Conservation (phyloP, 2,113 vertebrate species). For the Paratilapia polleni region DNA sequence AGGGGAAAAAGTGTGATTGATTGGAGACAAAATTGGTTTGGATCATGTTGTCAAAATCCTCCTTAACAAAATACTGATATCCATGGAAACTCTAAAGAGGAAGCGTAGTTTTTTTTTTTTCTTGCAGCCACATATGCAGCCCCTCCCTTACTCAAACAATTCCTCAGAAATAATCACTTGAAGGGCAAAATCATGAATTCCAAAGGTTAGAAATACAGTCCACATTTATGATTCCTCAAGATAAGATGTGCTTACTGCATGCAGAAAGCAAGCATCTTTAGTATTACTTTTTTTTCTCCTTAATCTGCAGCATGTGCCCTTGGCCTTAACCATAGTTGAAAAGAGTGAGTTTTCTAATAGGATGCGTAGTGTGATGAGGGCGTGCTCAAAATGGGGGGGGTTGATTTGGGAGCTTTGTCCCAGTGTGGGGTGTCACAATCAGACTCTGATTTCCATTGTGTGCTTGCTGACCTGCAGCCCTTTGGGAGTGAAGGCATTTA, state of each 20-base stretch:
- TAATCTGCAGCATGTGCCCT: slow-evolving; percentile 1
- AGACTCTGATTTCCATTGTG: slow-evolving; percentile 19
- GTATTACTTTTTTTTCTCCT: slow-evolving; percentile 5
- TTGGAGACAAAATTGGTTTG: background rate
- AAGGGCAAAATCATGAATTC: slow-evolving; percentile 43
- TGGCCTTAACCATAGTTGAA: slow-evolving; percentile 2
- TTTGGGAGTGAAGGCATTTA: slow-evolving; percentile 15
- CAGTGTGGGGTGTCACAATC: slow-evolving; percentile 33
- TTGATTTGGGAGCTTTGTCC: slow-evolving; percentile 24
- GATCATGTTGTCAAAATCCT: background rate
- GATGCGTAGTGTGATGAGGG: background rate
- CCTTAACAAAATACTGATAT: background rate
- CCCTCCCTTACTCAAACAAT: slow-evolving; percentile 31
- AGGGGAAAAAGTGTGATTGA: background rate
- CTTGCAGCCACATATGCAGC: background rate
- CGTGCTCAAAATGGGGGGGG: background rate
- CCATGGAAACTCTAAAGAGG: background rate
- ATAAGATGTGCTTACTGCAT: slow-evolving; percentile 56
- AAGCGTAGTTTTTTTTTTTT: background rate
- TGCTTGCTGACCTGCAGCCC: slow-evolving; percentile 40
- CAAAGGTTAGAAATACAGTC: slow-evolving; percentile 64
- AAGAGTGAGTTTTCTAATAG: background rate
- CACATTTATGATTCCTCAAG: slow-evolving; percentile 42
- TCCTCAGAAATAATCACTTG: slow-evolving; percentile 20
- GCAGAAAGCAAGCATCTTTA: background rate